Percentiles rank a stretch among this genome's conserved stretches.
Conservation (phyloP, 2,888 invertebrate species). For the Abrostola triplasia region DNA sequence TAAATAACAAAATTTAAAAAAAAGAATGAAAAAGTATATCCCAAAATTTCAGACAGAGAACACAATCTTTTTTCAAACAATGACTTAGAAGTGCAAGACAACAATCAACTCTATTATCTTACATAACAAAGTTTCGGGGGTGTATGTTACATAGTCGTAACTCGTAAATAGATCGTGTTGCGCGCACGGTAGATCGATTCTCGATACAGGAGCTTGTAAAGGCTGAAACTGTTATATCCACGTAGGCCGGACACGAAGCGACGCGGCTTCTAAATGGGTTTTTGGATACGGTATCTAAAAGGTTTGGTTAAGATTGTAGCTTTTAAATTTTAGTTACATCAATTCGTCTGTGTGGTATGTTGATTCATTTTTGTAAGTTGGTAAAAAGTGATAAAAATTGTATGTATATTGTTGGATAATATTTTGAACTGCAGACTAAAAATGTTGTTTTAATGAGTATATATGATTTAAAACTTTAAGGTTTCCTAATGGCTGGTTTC, state of each 20-base stretch:
- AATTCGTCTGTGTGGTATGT: too few relatives aligned
- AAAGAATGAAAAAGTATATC: too few relatives aligned
- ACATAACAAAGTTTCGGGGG: constrained; percentile 20
- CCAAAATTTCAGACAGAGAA: background rate
- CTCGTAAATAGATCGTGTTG: constrained; percentile 47
- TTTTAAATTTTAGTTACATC: background rate
- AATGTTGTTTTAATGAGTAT: too few relatives aligned
- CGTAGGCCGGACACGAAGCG: constrained; percentile 15
- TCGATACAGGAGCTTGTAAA: constrained; percentile 52
- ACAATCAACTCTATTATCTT: constrained; percentile 11
- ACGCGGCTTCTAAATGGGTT: background rate
- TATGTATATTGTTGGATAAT: too few relatives aligned
- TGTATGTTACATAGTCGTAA: constrained; percentile 37
- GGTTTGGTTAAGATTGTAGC: background rate
- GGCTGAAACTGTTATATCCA: constrained; percentile 53
- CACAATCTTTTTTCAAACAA: too few relatives aligned
- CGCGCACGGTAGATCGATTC: constrained; percentile 47
- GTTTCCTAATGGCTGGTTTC: too few relatives aligned
- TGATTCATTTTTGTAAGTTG: too few relatives aligned
- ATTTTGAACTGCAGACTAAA: too few relatives aligned
- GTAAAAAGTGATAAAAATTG: too few relatives aligned
- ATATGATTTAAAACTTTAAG: too few relatives aligned
- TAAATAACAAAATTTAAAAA: too few relatives aligned
- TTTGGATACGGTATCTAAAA: constrained; percentile 19
- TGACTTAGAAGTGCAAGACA: background rate